These are phyloP conservation scores for Nothoprocta pentlandii DNA, from an alignment of 2,113 vertebrate genomes.

Conservation along the genomic window DNA sequence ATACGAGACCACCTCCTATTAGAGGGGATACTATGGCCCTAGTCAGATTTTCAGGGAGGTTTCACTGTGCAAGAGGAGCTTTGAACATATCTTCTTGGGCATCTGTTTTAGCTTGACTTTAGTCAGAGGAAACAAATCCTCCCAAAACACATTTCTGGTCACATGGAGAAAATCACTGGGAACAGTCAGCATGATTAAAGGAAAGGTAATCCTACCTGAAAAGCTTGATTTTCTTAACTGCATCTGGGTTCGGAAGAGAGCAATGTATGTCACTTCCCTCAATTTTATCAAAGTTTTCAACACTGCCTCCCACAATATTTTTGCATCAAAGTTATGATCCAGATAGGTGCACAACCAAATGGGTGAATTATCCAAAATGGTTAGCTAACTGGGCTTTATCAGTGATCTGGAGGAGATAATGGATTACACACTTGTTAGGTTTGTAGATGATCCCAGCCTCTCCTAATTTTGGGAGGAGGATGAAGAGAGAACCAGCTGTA, in stretches of 20 bases:
- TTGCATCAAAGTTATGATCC: background rate
- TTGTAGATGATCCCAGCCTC: background rate
- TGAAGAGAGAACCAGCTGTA: background rate
- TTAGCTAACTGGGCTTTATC: background rate
- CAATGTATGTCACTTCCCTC: background rate
- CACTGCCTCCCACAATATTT: background rate
- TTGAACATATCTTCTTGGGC: background rate
- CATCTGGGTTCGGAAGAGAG: background rate
- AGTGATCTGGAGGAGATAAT: background rate
- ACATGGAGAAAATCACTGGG: background rate
- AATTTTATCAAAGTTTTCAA: background rate
- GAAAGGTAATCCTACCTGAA: background rate
- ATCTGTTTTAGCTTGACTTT: background rate
- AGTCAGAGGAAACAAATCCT: background rate
- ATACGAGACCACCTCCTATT: rapidly evolving
- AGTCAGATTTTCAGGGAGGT: background rate
- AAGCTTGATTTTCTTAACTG: background rate
- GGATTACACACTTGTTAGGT: background rate
- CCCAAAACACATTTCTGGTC: background rate
- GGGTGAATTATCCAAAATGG: background rate
- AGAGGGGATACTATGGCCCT: rapidly evolving
- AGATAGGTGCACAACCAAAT: background rate
- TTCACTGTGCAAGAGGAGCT: background rate
- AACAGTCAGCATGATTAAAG: background rate
- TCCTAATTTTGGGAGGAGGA: no score